Conservation (phyloP, 2,113 vertebrate genomes). For the Platichthys stellatus region DNA sequence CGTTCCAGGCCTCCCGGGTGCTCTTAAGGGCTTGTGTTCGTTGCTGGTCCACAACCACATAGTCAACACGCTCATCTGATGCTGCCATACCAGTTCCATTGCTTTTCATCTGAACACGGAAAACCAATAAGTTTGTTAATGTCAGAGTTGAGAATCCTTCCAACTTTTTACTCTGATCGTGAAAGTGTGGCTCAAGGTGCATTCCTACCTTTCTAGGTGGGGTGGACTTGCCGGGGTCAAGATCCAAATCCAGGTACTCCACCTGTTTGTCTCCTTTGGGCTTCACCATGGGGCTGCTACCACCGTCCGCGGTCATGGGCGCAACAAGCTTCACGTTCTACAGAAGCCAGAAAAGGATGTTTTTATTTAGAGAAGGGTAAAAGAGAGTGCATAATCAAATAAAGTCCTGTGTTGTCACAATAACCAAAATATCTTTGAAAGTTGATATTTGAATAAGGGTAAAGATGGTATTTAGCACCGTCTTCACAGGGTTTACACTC, state of each 20-base stretch:
- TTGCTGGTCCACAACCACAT: slow-evolving; percentile 97
- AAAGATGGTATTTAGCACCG: too few species aligned
- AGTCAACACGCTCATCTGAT: slow-evolving; percentile 97
- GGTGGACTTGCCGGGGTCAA: slow-evolving; percentile 94
- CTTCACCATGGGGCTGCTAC: slow-evolving; percentile 93
- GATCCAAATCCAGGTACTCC: slow-evolving; percentile 96
- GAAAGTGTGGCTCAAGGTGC: neutral
- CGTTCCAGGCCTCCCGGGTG: slow-evolving; percentile 96
- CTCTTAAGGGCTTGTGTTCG: slow-evolving; percentile 95
- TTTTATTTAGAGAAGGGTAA: slow-evolving; percentile 25
- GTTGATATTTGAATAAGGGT: neutral
- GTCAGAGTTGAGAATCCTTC: neutral
- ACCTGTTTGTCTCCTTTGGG: slow-evolving; percentile 98
- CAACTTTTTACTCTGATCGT: too few species aligned
- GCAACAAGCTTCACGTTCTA: slow-evolving; percentile 80
- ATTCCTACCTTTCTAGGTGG: slow-evolving; percentile 92
- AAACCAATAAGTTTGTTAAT: neutral
- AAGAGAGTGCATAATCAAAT: slow-evolving; percentile 3
- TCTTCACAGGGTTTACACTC: neutral
- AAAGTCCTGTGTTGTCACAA: slow-evolving; percentile 58
- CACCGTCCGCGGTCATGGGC: slow-evolving; percentile 87
- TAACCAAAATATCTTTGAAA: slow-evolving; percentile 17
- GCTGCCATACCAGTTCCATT: slow-evolving; percentile 89
- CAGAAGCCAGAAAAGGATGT: slow-evolving; percentile 17
- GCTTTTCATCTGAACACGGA: slow-evolving; percentile 87